These are phyloP conservation scores for Syrmaticus mikado DNA, from an alignment of 2,113 vertebrate genomes.

Conservation along the genomic window DNA sequence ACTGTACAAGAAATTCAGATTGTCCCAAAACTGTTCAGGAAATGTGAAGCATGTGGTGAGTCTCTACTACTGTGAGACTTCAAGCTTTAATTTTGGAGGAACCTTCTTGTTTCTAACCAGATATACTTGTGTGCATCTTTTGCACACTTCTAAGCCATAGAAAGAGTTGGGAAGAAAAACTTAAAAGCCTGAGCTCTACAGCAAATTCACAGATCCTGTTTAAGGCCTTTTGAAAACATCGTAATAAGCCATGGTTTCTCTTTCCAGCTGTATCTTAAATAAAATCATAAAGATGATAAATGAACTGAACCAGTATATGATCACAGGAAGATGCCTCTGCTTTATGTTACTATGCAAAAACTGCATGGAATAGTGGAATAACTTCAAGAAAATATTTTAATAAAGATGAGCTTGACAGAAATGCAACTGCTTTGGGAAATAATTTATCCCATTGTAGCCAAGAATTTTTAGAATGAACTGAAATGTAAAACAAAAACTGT, in stretches of 20 bases:
- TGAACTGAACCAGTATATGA: not conserved
- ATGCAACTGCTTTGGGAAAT: conserved; percentile 49
- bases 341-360: not conserved
- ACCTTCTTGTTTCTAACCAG: not conserved
- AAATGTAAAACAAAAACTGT: conserved; percentile 62
- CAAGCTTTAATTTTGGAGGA: not conserved
- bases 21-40: not conserved
- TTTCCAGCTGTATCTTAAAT: not conserved
- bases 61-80: not conserved
- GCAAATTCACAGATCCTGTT: not conserved
- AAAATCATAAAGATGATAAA: not conserved
- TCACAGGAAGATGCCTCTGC: not conserved
- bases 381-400: not conserved
- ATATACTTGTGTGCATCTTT: not conserved
- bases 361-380: not conserved
- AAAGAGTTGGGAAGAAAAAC: not conserved
- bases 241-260: not conserved
- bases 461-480: conserved; percentile 58
- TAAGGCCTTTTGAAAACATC: not conserved
- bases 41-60: rapidly evolving
- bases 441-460: conserved; percentile 11
- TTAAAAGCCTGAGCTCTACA: too few species aligned
- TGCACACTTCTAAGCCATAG: not conserved
- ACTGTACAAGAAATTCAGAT: not conserved
- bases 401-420: conserved; percentile 21